A percentile compares a stretch with the other conserved stretches of the same genome.
Evolutionary conservation across 2,113 vertebrate genomes (phyloP).

Genomic region (Theristicus caerulescens): DNA sequence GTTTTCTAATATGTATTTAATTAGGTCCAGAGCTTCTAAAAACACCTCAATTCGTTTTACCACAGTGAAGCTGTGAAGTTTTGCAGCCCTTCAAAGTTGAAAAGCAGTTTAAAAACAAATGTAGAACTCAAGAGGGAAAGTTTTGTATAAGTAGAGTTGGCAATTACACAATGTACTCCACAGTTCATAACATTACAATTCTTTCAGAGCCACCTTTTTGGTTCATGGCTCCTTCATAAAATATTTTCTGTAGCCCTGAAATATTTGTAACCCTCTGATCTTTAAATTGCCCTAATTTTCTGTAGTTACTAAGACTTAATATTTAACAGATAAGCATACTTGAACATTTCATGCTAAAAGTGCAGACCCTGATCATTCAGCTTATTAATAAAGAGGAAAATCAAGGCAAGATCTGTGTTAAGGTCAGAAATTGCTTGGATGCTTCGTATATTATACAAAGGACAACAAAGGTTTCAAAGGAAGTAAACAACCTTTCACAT

Average conservation of each 20-base stretch:
- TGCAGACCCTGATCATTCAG: neutral
- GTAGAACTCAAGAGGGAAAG: neutral
- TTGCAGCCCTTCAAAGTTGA: neutral
- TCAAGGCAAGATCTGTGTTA: neutral
- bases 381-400: neutral
- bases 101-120: neutral
- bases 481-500: neutral
- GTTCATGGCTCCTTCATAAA: neutral
- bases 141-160: neutral
- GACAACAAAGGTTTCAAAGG: neutral
- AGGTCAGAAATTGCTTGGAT: neutral
- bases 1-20: neutral
- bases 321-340: neutral
- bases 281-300: neutral
- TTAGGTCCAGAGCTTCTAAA: neutral
- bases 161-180: accelerated
- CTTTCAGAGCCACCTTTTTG: neutral
- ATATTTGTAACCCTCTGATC: neutral
- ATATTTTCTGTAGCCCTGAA: neutral
- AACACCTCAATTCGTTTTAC: neutral
- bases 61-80: neutral
- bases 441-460: neutral
- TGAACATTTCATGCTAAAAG: neutral
- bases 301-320: neutral
- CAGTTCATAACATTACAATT: neutral